Base-by-base conservation (phyloP, 2,113 vertebrate species). In the Falcunculus frontatus region DNA sequence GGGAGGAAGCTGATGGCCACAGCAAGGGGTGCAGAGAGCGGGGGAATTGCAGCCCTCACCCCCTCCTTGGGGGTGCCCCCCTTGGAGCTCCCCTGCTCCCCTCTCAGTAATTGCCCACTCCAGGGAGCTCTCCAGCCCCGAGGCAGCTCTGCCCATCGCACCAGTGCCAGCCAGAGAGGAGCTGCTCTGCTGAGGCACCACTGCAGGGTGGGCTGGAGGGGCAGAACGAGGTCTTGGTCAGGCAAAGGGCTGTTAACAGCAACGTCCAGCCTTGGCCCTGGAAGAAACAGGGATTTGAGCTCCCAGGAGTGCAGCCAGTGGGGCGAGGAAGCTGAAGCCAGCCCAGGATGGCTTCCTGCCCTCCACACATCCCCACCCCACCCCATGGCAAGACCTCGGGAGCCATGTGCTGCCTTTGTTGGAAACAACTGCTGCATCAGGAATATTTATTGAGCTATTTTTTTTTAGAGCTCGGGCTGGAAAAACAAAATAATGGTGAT, bases 21-120 rank as follows among this genome's bases (percentile, higher is more conserved):
- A 52, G 82, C 57, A 14, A 63, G 35, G 53, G 32, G 10, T 2
- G 1, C 55, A 29, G 32, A 35, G 42, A 52, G 67, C 52, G 29
- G 72, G 21, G 13, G 22, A 15, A 16, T 16, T 0, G 0, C 44
- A 46, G 35, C 50, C 55, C 41, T 69, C n/a, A 35, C 2, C 25
- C 9, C 16, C 22, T 74, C 32, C 44, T 52, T 7, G 18, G 27
- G 19, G 30, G 11, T 13, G 1, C 35, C 50, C 20, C 33, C 6
- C 68, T 39, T 21, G 37, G 74, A 37, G 39, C 39, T 77, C 11
- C 42, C 27, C 41, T 46, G 29, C 53, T 37, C 30, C 20, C 41
- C 30, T 44, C 52, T 63, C n/a, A 4, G 10, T 26, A 13, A 6
- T 3, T 16, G 32, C 37, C 56, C 50, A 15, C 27, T 9, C 30